A percentile compares a stretch with the other conserved stretches of the same genome.
Evolutionary conservation across 2,113 vertebrate genomes (phyloP).

Genomic region (Phalacrocorax carbo): DNA sequence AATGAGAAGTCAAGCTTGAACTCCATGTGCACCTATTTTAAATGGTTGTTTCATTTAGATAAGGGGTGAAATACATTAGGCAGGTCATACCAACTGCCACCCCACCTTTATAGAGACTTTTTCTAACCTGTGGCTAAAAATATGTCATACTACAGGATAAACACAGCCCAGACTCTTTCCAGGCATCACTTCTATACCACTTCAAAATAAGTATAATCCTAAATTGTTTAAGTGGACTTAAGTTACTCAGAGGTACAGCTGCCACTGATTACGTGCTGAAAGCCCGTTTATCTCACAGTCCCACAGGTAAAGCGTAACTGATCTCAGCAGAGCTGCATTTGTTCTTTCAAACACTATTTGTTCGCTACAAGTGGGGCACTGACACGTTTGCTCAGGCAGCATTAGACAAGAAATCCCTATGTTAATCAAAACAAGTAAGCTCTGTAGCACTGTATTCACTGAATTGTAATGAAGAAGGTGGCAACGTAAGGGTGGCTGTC

Average conservation of each 20-base stretch:
- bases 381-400: neutral
- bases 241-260: neutral
- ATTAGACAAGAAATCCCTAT: neutral
- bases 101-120: neutral
- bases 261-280: neutral
- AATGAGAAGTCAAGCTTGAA: neutral
- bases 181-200: neutral
- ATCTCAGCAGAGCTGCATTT: neutral
- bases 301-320: neutral
- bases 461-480: conserved; percentile 40
- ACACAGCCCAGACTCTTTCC: neutral
- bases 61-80: neutral
- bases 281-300: neutral
- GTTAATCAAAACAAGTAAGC: conserved; percentile 19
- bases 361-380: neutral
- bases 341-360: neutral
- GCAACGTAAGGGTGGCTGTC: neutral
- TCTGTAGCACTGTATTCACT: neutral
- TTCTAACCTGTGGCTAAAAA: neutral
- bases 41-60: neutral
- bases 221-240: neutral
- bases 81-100: neutral
- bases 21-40: neutral
- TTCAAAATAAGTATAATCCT: neutral
- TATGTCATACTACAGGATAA: neutral